Base-by-base conservation (phyloP, 2,797 vertebrate genomes). In the Helarctos malayanus region DNA sequence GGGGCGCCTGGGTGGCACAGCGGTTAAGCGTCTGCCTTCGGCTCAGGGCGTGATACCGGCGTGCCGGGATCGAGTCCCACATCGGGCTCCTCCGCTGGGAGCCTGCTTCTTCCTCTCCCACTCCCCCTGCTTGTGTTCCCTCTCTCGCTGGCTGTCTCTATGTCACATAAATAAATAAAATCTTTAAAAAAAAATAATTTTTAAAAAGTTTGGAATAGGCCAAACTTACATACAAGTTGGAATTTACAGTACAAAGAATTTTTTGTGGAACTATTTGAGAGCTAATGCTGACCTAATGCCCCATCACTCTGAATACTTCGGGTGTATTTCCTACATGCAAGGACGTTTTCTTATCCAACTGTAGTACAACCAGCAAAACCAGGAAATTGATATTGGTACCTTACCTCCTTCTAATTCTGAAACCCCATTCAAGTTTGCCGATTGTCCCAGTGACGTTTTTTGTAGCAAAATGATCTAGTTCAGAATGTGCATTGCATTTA, bases 181-280 rank as follows among this genome's bases (percentile, higher is more conserved):
- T 38, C 35, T 38, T 38, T 38, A 38, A 38, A 29, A 73, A 41
- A 69, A 71, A 73, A 45, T 32, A 79, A 49, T 65, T 79, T 86
- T 93, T 69, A 11, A 41, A 16, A 96, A 92, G 47, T 97, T 97
- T 85, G 54, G 85, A 96, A 85, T 54, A 88, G 38, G 49, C 57
- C 32, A 56, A 27, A 89, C 83, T 93, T 94, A 86, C n/a, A n/a
- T 96, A 86, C 83, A 93, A 96, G 87, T 94, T 93, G 47, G 15
- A 97, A 93, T 47, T 96, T n/a, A 29, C 0, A 90, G 16, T 93
- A 89, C 32, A 97, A 93, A 94, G 2, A 47, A 85, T 90, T 89
- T 75, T 94, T 86, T 32, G 59, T 10, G 32, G 45, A 93, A 82
- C 47, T 23, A 32, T 94, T 95, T 96, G 90, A 92, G 56, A 52